Evolutionary conservation across 1,140 invertebrate genomes (phyloP), one percentile per base, ranked within the genome.

Genomic region (Macrocentrus cingulum): DNA sequence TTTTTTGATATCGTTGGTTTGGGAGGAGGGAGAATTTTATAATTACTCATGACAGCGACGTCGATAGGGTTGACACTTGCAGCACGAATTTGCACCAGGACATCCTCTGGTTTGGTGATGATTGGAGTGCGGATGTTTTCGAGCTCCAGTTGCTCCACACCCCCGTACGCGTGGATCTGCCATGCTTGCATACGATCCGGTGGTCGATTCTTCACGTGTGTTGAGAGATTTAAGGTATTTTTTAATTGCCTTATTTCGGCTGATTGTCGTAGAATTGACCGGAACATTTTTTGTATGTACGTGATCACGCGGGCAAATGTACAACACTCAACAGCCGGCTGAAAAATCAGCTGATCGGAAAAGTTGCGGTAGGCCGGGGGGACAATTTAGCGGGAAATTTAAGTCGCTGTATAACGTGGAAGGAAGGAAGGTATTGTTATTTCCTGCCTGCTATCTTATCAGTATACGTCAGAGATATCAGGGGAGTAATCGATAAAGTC

Each of bases 31-130:
- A 5, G 13, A n/a, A 39, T n/a, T 39, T 15, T 29, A 51, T 72
- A 76, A 66, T 72, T 81, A 88, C 91, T 83, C 52, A 87, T 82
- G 92, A 97, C 95, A 42, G 84, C 82, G 8, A 93, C 75, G 80
- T 99, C 96, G 59, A 98, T 89, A 0, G 94, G 93, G 82, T 98
- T 98, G 0, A 99, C 82, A 44, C 92, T 91, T 1, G 93, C 83
- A 16, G 93, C 88, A 66, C 87, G 79, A 22, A 98, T 86, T 74
- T 88, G 82, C 8, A 98, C 83, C 2, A 97, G 74, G 16, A 97
- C 79, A 59, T 96, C 88, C 60, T 84, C 80, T 0, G 92, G 87
- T 39, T 78, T 82, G 19, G 77, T 76, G 18, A 95, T 85, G 9
- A 85, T 66, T 1, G 92, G 92, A 32, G 88, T 80, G 63, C 86